Evolutionary conservation across 2,797 vertebrate species (phyloP).

Genomic region (Gorsachius magnificus): DNA sequence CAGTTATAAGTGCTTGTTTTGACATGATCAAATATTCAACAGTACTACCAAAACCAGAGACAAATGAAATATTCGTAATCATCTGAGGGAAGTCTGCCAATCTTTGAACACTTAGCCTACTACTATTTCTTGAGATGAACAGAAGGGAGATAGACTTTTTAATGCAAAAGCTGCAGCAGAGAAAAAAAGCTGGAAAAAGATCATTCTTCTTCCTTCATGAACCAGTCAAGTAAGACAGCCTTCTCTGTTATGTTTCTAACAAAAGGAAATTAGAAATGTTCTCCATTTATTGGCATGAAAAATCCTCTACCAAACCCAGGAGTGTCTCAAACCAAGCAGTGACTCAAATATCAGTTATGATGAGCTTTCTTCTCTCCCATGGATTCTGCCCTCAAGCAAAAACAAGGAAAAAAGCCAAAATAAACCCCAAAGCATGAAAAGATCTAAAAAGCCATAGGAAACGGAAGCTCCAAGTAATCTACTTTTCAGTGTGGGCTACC

Average conservation of each 20-base stretch:
- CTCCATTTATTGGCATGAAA: background rate
- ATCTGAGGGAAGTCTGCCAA: background rate
- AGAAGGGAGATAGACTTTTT: background rate
- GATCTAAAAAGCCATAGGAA: background rate
- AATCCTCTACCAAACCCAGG: background rate
- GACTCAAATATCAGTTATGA: background rate
- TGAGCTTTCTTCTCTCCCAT: background rate
- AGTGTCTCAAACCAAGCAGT: background rate
- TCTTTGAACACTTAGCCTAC: background rate
- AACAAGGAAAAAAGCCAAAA: background rate
- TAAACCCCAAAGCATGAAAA: background rate
- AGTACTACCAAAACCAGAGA: background rate
- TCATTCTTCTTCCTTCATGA: background rate
- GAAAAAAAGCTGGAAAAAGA: background rate
- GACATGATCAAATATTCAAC: constrained; percentile 17
- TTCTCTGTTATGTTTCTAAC: background rate
- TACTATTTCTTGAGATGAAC: background rate
- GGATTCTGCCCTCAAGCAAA: background rate
- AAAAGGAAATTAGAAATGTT: background rate
- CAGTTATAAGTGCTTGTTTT: constrained; percentile 18
- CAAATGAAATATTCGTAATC: constrained; percentile 34
- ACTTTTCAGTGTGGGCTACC: background rate
- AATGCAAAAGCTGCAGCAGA: background rate
- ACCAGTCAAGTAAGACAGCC: background rate
- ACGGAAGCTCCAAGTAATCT: background rate